A percentile compares a stretch with the other conserved stretches of the same genome.
Conservation (phyloP, 2,888 invertebrate genomes). For the Carpatolechia fugitivella region DNA sequence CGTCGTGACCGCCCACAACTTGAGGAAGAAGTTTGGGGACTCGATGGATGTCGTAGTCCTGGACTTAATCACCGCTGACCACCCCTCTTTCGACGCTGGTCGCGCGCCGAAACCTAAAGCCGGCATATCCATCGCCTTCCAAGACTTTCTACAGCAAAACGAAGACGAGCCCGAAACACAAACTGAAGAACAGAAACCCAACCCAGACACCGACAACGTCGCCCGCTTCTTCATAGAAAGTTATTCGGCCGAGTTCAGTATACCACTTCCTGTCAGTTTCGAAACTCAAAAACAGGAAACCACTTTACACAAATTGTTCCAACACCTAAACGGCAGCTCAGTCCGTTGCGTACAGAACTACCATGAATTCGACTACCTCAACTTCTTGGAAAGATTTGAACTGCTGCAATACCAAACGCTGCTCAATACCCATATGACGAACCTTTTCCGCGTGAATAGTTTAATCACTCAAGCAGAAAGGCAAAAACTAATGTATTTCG, state of each 20-base stretch:
- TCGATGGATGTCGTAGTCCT: slow-evolving; percentile 64
- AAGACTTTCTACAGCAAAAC: slow-evolving; percentile 20
- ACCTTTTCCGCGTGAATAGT: slow-evolving; percentile 47
- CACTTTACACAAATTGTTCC: slow-evolving; percentile 56
- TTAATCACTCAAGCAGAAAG: slow-evolving; percentile 32
- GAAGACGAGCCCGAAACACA: slow-evolving; percentile 2
- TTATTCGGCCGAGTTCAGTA: slow-evolving; percentile 52
- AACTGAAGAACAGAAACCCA: neutral
- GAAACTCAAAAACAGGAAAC: slow-evolving; percentile 23
- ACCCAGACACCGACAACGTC: slow-evolving; percentile 36
- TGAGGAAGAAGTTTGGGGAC: slow-evolving; percentile 62
- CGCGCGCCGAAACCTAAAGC: neutral
- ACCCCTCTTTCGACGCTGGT: too few species aligned
- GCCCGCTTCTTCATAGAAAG: slow-evolving; percentile 48
- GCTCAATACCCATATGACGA: slow-evolving; percentile 51
- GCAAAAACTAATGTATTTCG: slow-evolving; percentile 50
- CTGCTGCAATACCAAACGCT: slow-evolving; percentile 59
- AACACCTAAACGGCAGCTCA: slow-evolving; percentile 51
- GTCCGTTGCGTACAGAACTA: slow-evolving; percentile 47
- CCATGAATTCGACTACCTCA: slow-evolving; percentile 58
- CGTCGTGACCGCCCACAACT: slow-evolving; percentile 65
- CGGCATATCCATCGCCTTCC: slow-evolving; percentile 54
- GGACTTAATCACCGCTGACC: slow-evolving; percentile 36
- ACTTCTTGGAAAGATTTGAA: slow-evolving; percentile 58
- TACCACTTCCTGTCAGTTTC: slow-evolving; percentile 48